Evolutionary conservation across 2,797 vertebrate species (phyloP).

Genomic region (Lophotriccus pileatus): DNA sequence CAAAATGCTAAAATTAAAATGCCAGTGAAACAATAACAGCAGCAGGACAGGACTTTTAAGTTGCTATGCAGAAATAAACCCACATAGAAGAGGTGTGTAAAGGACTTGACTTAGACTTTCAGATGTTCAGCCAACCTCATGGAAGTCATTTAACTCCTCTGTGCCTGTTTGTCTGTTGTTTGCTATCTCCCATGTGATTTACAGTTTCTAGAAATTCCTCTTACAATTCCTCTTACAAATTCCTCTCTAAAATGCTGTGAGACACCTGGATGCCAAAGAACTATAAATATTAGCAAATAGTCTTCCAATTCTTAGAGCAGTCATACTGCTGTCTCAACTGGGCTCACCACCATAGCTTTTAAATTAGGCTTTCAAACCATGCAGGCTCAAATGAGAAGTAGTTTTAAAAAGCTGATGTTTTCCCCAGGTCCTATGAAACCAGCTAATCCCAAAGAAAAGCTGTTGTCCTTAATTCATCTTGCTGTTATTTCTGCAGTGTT

Average conservation of each 20-base stretch:
- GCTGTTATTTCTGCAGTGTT: neutral
- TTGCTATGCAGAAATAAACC: neutral
- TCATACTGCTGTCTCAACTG: rapidly evolving
- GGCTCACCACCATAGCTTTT: neutral
- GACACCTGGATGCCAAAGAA: neutral
- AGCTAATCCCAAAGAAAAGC: neutral
- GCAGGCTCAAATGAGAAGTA: neutral
- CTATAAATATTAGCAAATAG: neutral
- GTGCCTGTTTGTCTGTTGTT: neutral
- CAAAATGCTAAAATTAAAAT: neutral
- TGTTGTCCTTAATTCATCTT: neutral
- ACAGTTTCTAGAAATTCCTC: neutral
- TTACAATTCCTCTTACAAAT: neutral
- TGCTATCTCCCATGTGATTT: neutral
- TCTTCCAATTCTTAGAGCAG: neutral
- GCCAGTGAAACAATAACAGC: neutral
- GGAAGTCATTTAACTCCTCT: neutral
- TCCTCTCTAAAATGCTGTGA: neutral
- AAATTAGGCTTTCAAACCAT: neutral
- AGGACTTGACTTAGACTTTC: neutral
- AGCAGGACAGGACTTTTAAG: neutral
- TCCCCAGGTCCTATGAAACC: neutral
- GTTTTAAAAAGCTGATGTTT: neutral
- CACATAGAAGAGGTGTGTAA: neutral
- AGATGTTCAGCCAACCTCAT: neutral